Conservation (phyloP, 1,140 invertebrate genomes). For the Solenopsis fugax region DNA sequence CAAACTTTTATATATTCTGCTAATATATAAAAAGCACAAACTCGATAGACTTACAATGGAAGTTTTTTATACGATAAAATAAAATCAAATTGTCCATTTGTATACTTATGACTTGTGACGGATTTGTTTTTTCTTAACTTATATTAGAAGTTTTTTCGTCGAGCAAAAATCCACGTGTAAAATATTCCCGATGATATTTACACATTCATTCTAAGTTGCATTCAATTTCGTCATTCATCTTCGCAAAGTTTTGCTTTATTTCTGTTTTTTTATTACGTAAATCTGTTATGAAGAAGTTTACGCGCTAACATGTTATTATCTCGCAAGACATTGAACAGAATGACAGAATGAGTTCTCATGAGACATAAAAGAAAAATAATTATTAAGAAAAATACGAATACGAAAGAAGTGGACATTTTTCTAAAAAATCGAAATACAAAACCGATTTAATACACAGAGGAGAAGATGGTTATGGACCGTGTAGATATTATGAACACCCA, state of each 20-base stretch:
- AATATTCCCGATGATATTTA: constrained; percentile 16
- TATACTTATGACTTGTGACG: neutral
- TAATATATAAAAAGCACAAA: neutral
- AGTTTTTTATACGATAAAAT: neutral
- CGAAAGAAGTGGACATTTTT: neutral
- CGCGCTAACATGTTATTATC: neutral
- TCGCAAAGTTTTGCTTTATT: neutral
- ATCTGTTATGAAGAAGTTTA: neutral
- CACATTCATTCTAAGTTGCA: neutral
- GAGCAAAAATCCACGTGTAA: neutral
- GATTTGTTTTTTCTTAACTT: neutral
- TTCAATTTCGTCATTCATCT: neutral
- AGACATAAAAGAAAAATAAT: neutral
- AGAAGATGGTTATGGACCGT: no score
- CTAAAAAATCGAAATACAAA: neutral
- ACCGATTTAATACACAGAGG: neutral
- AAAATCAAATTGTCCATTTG: neutral
- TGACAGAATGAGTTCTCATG: neutral
- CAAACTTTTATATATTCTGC: neutral
- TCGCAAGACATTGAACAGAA: neutral
- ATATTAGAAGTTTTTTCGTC: no score
- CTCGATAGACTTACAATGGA: neutral
- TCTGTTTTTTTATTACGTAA: constrained; percentile 28
- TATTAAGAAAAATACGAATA: neutral
- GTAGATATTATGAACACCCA: no score